Evolutionary conservation across 2,113 vertebrate species (phyloP), one percentile per base, ranked within the genome.

Genomic region (Onychostoma macrolepis): DNA sequence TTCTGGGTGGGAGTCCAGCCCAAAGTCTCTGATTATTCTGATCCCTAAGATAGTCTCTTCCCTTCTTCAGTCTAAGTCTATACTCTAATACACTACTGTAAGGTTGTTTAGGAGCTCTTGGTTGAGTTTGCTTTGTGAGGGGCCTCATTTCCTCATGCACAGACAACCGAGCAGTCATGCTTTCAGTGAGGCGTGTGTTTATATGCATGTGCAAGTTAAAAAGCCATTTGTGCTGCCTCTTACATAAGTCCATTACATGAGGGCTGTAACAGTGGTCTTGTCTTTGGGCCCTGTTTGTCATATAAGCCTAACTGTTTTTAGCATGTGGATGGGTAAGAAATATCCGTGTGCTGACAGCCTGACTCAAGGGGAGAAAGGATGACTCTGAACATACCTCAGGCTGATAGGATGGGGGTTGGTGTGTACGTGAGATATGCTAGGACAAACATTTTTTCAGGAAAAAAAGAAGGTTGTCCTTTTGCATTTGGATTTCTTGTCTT

Each of bases 141-240:
- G n/a, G 41, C 38, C 38, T 75, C 38, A 45, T 75, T 76, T 41
- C 53, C 78, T 80, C 77, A 21, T 45, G 24, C 36, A 19, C 13
- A 19, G 56, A 58, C 30, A 58, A 79, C 19, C 2, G 19, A n/a
- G 30, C 78, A 41, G 78, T 80, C 78, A 80, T 41, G 33, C 50
- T 36, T 79, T 58, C 28, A 38, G 77, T 38, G 21, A 13, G 38
- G 10, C 0, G 11, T n/a, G 50, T 80, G 33, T 38, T 36, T 12
- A 6, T 79, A 65, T 36, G 30, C n/a, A 45, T 69, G 83, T 85
- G 19, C 33, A 61, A 80, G 48, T 30, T 61, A 48, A 84, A 79
- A 88, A 74, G 41, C 69, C 28, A 36, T 33, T 85, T 85, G 45
- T 65, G n/a, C 24, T 11, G 58, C 43, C 53, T 67, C 30, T 82